Base-by-base conservation (phyloP, 2,797 vertebrate genomes). In the Pelodytes ibericus region DNA sequence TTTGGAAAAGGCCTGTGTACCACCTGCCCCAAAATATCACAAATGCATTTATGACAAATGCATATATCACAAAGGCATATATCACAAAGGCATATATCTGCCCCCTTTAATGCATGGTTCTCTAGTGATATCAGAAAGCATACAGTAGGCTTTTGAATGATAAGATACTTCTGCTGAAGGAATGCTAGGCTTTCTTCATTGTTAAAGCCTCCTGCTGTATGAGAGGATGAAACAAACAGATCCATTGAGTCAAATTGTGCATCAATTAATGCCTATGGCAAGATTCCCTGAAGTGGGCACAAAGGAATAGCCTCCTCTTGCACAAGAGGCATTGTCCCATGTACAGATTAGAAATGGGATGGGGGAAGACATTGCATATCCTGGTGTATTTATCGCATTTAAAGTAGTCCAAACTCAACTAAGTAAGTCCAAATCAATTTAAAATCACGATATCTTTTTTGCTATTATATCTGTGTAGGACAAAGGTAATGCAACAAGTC, bases 261-360 rank as follows among this genome's bases (percentile, higher is more conserved):
- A 75, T 69, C 58, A 70, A 63, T 41, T 70, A 58, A n/a, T 25
- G 74, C 66, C 51, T 44, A 70, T 70, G 67, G 66, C 44, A 71
- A 64, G 39, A 71, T 44, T 44, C 59, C 74, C 74, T 71, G 58
- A 39, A 68, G 56, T 70, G 70, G 62, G 71, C 76, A 79, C 24
- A 65, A 56, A 51, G 62, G 44, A 10, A 56, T 10, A 20, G 29
- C 27, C 29, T 13, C 39, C 62, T 65, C 4, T 36, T 65, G 51
- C 22, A 79, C 56, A 58, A 68, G 29, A 64, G 22, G 31, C 31
- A 16, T 81, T 72, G 73, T 16, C 25, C 0, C 0, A 20, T 0
- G 30, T 66, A 44, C 74, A 57, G 71, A 8, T n/a, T 36, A 4
- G 49, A 33, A 79, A 44, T 41, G 22, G 1, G n/a, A n/a, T n/a